phyloP scores from a whole-genome alignment of 2,113 vertebrate species.

The Lepidothrix coronata region DNA sequence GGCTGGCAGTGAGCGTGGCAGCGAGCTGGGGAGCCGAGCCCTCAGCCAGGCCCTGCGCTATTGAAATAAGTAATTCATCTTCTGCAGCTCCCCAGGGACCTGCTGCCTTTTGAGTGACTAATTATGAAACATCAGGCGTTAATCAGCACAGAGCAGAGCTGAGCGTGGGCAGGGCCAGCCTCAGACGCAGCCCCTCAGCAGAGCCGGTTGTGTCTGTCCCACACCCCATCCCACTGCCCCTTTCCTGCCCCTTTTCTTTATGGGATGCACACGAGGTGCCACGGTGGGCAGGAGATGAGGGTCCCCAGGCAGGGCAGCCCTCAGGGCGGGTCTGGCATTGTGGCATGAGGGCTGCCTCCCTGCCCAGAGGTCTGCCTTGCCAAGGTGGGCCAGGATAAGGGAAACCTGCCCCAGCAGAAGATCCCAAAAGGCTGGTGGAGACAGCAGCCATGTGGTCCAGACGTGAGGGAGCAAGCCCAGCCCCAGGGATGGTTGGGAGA shows the following conservation, averaged over 20 bases:
- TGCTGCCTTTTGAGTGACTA: conserved; percentile 37
- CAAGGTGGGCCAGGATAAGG: not conserved
- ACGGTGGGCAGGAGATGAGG: not conserved
- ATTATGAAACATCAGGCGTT: conserved; percentile 20
- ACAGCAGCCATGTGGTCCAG: accelerated
- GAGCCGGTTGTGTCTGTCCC: not conserved
- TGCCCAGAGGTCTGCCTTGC: not conserved
- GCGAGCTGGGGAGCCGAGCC: not conserved
- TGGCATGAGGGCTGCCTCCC: not conserved
- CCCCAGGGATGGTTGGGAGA: accelerated
- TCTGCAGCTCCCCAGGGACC: not conserved
- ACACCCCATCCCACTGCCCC: not conserved
- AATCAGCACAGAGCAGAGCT: conserved; percentile 6
- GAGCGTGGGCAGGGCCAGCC: not conserved
- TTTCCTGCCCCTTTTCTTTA: not conserved
- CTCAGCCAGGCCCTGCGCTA: not conserved
- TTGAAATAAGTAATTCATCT: conserved; percentile 19
- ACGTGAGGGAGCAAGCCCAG: not conserved
- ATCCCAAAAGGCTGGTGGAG: not conserved
- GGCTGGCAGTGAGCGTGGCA: not conserved
- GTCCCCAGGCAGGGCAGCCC: not conserved
- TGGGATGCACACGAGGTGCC: accelerated
- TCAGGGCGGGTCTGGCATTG: not conserved
- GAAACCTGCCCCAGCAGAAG: not conserved
- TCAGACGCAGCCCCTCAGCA: not conserved